Percentiles rank a stretch among this genome's conserved stretches.
Evolutionary conservation across 1,140 invertebrate species (phyloP).

Genomic region (Melitaea cinxia): DNA sequence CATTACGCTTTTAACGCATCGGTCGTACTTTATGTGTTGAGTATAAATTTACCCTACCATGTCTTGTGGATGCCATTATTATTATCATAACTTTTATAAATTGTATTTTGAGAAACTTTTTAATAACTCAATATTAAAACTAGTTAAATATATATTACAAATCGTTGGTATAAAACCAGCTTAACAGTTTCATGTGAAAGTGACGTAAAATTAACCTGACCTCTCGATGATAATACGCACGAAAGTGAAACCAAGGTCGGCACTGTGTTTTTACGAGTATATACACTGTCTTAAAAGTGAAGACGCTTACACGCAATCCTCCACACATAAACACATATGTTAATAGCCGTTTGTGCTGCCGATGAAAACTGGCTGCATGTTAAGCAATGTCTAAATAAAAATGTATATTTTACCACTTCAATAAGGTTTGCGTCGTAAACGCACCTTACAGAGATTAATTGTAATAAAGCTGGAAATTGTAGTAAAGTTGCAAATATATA

Average conservation of each 20-base stretch:
- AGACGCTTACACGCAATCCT: slow-evolving; percentile 42
- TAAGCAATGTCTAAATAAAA: slow-evolving; percentile 51
- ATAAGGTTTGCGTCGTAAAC: background rate
- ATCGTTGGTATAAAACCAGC: background rate
- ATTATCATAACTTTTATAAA: too few species aligned
- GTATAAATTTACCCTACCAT: too few species aligned
- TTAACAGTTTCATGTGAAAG: slow-evolving; percentile 28
- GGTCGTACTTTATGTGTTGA: too few species aligned
- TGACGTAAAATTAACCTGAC: slow-evolving; percentile 43
- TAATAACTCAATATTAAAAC: background rate
- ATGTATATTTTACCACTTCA: slow-evolving; percentile 25
- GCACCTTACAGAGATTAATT: background rate
- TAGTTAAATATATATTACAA: background rate
- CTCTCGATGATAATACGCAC: slow-evolving; percentile 44
- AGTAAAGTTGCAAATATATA: too few species aligned
- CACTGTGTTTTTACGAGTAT: slow-evolving; percentile 30
- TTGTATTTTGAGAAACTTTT: too few species aligned
- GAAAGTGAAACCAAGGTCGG: slow-evolving; percentile 72
- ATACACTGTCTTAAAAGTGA: slow-evolving; percentile 33
- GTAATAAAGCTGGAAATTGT: background rate
- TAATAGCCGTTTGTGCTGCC: slow-evolving; percentile 41
- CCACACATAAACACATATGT: slow-evolving; percentile 39
- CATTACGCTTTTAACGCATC: too few species aligned
- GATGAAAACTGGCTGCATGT: slow-evolving; percentile 38
- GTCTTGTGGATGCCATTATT: too few species aligned